Evolutionary conservation across 1,140 invertebrate species (phyloP).

Genomic region (Drosophila tani): DNA sequence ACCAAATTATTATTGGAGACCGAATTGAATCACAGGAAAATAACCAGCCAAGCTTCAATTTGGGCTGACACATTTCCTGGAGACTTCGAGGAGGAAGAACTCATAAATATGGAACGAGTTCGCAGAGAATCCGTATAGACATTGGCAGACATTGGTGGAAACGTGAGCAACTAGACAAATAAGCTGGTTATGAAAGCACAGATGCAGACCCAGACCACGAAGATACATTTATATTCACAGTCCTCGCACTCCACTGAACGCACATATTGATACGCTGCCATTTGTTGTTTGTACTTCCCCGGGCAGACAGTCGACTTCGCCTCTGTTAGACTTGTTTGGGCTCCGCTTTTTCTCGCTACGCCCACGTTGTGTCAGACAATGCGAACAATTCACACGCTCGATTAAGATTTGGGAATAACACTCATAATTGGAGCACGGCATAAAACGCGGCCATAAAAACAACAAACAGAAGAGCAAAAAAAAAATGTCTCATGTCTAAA

Average conservation of each 20-base stretch:
- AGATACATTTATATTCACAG: slow-evolving; percentile 35
- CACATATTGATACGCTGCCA: slow-evolving; percentile 21
- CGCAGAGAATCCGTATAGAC: slow-evolving; percentile 1
- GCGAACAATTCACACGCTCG: slow-evolving; percentile 65
- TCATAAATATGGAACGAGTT: slow-evolving; percentile 27
- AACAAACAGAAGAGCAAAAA: not conserved
- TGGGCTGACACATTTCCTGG: slow-evolving; percentile 25
- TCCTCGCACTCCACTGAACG: slow-evolving; percentile 25
- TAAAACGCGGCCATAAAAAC: slow-evolving; percentile 24
- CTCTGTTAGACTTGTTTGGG: slow-evolving; percentile 8
- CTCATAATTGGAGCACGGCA: slow-evolving; percentile 40
- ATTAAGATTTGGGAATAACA: slow-evolving; percentile 63
- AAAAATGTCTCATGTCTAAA: slow-evolving; percentile 17
- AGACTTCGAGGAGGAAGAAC: not conserved
- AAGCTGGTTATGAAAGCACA: slow-evolving; percentile 42
- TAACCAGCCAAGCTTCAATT: slow-evolving; percentile 20
- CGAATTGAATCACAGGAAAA: slow-evolving; percentile 18
- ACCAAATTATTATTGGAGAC: not conserved
- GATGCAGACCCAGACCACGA: slow-evolving; percentile 12
- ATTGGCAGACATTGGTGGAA: slow-evolving; percentile 12
- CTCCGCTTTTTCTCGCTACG: not conserved
- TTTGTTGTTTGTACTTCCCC: slow-evolving; percentile 6
- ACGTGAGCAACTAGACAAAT: slow-evolving; percentile 49
- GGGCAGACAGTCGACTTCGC: not conserved
- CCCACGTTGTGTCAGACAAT: slow-evolving; percentile 34